A percentile compares a stretch with the other conserved stretches of the same genome.
Evolutionary conservation across 2,797 vertebrate genomes (phyloP).

Genomic region (Selene dorsalis): DNA sequence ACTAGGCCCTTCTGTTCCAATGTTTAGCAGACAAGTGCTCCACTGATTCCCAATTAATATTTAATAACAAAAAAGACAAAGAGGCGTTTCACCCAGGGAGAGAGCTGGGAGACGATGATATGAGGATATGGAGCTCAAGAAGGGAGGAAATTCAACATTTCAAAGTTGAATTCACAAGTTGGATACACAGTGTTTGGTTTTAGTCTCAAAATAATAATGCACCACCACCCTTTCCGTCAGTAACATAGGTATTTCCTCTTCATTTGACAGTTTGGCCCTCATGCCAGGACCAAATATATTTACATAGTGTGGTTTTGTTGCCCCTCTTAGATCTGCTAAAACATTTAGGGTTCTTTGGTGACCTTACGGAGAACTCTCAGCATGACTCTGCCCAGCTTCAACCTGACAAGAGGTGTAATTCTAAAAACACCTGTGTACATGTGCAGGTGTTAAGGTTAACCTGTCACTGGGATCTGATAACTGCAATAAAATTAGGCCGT

Average conservation of each 20-base stretch:
- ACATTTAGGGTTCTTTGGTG: constrained; percentile 40
- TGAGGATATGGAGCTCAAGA: constrained; percentile 19
- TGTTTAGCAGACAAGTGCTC: constrained; percentile 85
- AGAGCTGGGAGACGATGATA: constrained; percentile 39
- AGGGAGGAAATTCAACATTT: constrained; percentile 35
- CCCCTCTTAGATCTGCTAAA: constrained; percentile 31
- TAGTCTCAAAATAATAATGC: neutral
- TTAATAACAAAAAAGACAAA: constrained; percentile 79
- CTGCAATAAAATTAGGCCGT: neutral
- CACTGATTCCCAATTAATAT: constrained; percentile 87
- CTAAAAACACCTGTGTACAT: constrained; percentile 38
- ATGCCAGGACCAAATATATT: neutral
- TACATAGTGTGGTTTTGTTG: constrained; percentile 3
- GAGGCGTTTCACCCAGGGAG: constrained; percentile 61
- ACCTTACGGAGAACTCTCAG: constrained; percentile 19
- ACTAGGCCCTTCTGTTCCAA: constrained; percentile 80
- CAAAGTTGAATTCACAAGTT: constrained; percentile 29
- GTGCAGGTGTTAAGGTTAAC: constrained; percentile 26
- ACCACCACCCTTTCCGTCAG: neutral
- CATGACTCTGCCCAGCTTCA: constrained; percentile 17
- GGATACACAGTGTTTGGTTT: constrained; percentile 31
- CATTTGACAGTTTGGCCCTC: constrained; percentile 13
- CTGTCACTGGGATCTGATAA: constrained; percentile 24
- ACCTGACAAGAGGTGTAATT: constrained; percentile 41
- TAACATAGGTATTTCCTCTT: constrained; percentile 22